phyloP scores from a whole-genome alignment of 1,140 invertebrate species.

The Drosophila carrolli region DNA sequence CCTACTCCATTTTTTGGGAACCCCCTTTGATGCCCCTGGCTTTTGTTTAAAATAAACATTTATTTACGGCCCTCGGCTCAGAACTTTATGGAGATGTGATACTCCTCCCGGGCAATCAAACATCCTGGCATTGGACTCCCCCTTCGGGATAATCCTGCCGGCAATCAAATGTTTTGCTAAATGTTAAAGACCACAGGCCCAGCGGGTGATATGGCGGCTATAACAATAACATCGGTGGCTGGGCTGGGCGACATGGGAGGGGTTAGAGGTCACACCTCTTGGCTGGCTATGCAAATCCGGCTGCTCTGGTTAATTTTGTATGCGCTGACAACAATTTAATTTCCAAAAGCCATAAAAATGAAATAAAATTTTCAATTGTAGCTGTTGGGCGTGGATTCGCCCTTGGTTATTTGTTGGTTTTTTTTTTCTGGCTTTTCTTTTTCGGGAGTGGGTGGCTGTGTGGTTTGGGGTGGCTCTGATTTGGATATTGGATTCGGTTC shows the following conservation, averaged over 20 bases:
- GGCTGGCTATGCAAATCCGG: constrained; percentile 47
- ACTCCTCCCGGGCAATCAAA: constrained; percentile 32
- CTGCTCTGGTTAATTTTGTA: constrained; percentile 70
- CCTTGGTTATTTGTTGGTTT: neutral
- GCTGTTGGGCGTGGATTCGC: constrained; percentile 48
- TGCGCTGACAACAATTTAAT: constrained; percentile 77
- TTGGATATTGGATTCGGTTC: constrained; percentile 43
- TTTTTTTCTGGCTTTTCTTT: neutral
- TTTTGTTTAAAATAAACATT: constrained; percentile 33
- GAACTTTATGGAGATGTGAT: constrained; percentile 31
- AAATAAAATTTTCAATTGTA: constrained; percentile 78
- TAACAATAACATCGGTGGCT: constrained; percentile 1
- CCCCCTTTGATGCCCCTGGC: neutral
- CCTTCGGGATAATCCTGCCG: constrained; percentile 20
- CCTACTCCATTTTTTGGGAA: neutral
- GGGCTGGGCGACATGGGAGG: neutral
- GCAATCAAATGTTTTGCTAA: constrained; percentile 54
- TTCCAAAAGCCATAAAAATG: constrained; percentile 78
- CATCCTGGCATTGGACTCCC: neutral
- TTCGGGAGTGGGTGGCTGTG: neutral
- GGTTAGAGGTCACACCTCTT: constrained; percentile 66
- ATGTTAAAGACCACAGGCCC: constrained; percentile 40
- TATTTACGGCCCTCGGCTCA: constrained; percentile 14
- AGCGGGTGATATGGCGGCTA: constrained; percentile 29
- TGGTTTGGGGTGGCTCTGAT: constrained; percentile 15